Evolutionary conservation across 2,888 invertebrate genomes (phyloP), one percentile per base, ranked within the genome.

Genomic region (Drosophila tanythrix): DNA sequence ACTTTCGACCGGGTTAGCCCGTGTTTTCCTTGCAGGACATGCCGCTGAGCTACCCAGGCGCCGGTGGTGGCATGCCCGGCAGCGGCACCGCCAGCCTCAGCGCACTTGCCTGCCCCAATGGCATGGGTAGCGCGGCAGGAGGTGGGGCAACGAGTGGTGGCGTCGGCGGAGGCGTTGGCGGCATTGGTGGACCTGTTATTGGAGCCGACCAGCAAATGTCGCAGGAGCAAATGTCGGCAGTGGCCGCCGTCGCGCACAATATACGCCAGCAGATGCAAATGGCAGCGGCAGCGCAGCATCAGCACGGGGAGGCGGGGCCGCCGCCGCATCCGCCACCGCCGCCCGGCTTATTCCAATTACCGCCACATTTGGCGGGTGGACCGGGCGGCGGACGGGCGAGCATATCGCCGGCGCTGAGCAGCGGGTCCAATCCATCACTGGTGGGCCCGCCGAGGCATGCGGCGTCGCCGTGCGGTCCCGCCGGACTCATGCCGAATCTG

Each of bases 181-280:
- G 48, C 8, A 25, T 46, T 46, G 79, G 31, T 13, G 55, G 51
- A 27, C 82, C 74, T 15, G 94, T 94, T 46, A 21, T 46, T 71
- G 95, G 94, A 92, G 88, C 83, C 21, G 90, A 91, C 18, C 93
- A 93, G 58, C 94, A 93, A 61, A 92, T 93, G 92, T 95, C 96
- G 6, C 95, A 96, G 59, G 95, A 95, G 15, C 97, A 97, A 25
- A 97, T 97, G 59, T 97, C 97, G 40, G 97, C 97, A 43, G 97
- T 97, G 48, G 97, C 97, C 15, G 97, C 97, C 25, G 97, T 97
- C 64, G 97, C 97, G 21, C 97, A 97, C 93, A 97, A 97, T 51
- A 94, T 97, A 68, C 95, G 97, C 59, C 97, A 97, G 82, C 97
- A 97, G 93, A 97, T 97, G 96, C 93, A 93, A 88, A 92, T 93